Base-by-base conservation (phyloP, 2,797 vertebrate genomes). In the Florisuga fusca region DNA sequence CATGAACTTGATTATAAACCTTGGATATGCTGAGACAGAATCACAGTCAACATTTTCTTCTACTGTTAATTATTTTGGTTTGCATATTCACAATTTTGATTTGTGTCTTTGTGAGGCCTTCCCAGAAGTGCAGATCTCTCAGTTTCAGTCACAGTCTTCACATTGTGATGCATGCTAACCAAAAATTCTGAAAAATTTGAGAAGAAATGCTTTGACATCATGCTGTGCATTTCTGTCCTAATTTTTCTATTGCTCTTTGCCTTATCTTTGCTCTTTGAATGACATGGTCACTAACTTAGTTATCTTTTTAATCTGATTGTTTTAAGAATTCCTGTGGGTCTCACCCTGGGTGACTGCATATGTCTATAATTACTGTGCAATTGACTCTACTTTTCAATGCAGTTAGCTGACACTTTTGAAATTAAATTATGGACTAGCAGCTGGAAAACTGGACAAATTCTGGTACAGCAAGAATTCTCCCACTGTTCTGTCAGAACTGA, bases 31-130 rank as follows among this genome's bases (percentile, higher is more conserved):
- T 78, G 68, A 78, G 38, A 67, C 21, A 84, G 36, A 86, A 77
- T 23, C 38, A 41, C 26, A 61, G 59, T 51, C 54, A 82, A 82
- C 16, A 45, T 76, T 93, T 91, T 88, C 34, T 94, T 73, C 51
- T 27, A 50, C 43, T 41, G 62, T 51, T 87, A 43, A 38, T 93
- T 87, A 86, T 74, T 96, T 94, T 86, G 26, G 34, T 93, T 93
- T 84, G 38, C 0, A 6, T 92, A 85, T 92, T 89, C 80, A 76
- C 93, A 87, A 88, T 79, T 96, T 92, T 33, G 1, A 29, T 63
- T 76, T 71, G 41, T 67, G 43, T 82, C 78, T 62, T 92, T 68
- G 68, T 62, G 82, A 86, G 43, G 43, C 38, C 25, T 81, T 91
- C 38, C 38, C 43, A 88, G 73, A 87, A 91, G 66, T 51, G 29